Evolutionary conservation across 2,113 vertebrate genomes (phyloP), one percentile per base, ranked within the genome.

Genomic region (Indri indri): DNA sequence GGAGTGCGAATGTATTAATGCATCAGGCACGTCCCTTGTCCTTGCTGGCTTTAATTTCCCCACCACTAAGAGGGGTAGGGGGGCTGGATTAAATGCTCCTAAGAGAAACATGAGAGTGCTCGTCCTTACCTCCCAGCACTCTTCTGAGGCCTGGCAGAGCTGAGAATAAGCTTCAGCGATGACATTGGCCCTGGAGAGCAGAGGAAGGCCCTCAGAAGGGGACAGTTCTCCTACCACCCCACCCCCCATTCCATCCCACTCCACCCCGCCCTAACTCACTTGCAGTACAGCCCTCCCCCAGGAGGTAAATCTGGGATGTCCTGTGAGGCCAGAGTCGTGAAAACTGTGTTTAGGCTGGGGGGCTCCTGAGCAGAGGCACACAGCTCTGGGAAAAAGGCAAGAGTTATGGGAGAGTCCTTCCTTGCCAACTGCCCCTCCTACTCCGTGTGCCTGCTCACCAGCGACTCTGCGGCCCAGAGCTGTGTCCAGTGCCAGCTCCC

Each of bases 271-370:
- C 12, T 6, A 4, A 92, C 99, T 99, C 94, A 99, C 99, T 99
- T 99, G 99, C 99, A 99, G 80, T 98, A 98, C 94, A 99, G 98
- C 40, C 99, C 99, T 37, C 99, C 99, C 45, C 99, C 99, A 40
- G 99, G 98, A 95, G 99, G 99, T 27, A 99, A 98, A 57, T 98
- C 98, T 0, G 98, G 98, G 37, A 99, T 98, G 66, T 98, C 91
- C 59, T 99, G 99, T 18, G 98, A 98, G 30, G 98, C 97, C 97
- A 99, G 98, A 86, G 97, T 98, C 93, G 98, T 99, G 94, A 99
- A 99, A 74, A 99, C 98, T 34, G 98, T 91, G 45, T 99, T 93
- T 57, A 99, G 98, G 94, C 98, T 98, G 97, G 99, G 71, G 97
- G 98, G 73, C 97, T 98, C n/a, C 99, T 98, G 92, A 87, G 98